A percentile compares a stretch with the other conserved stretches of the same genome.
Conservation (phyloP, 37 sponge, comb jelly and placozoan genomes). For the Chondrilla cf. caribensis region DNA sequence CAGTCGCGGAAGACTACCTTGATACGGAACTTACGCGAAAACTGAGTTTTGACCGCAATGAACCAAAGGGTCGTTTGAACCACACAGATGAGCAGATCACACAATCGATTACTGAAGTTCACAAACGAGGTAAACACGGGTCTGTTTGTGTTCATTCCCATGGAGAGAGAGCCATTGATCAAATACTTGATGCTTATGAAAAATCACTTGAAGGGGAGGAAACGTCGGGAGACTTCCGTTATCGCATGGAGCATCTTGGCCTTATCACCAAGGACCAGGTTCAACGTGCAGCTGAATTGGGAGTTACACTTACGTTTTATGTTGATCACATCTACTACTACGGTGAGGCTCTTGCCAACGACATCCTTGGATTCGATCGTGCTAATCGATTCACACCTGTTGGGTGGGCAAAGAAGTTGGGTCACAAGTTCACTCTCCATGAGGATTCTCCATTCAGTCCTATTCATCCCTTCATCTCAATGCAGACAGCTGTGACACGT, state of each 20-base stretch:
- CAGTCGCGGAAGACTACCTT: conserved; percentile 44
- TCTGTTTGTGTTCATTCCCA: conserved; percentile 48
- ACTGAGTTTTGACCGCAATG: conserved; percentile 24
- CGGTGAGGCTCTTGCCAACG: conserved; percentile 37
- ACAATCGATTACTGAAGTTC: conserved; percentile 18
- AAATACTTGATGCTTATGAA: conserved; percentile 34
- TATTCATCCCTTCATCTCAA: conserved; percentile 30
- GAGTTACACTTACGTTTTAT: conserved; percentile 39
- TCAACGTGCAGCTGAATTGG: conserved; percentile 20
- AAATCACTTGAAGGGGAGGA: background rate
- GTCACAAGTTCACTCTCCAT: conserved; percentile 32
- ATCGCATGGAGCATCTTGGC: conserved; percentile 60
- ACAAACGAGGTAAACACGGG: conserved; percentile 4
- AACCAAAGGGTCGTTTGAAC: conserved; percentile 17
- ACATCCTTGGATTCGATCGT: conserved; percentile 41
- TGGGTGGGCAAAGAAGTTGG: conserved; percentile 22
- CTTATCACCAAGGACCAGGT: conserved; percentile 49
- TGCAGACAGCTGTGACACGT: conserved; percentile 44
- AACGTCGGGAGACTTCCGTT: conserved; percentile 14
- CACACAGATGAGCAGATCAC: conserved; percentile 15
- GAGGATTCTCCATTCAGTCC: conserved; percentile 44
- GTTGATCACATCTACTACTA: conserved; percentile 49
- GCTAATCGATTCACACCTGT: conserved; percentile 31
- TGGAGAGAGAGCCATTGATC: conserved; percentile 57
- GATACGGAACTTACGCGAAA: conserved; percentile 23